Conservation (phyloP, 2,888 invertebrate genomes). For the Lucinisca nassula region DNA sequence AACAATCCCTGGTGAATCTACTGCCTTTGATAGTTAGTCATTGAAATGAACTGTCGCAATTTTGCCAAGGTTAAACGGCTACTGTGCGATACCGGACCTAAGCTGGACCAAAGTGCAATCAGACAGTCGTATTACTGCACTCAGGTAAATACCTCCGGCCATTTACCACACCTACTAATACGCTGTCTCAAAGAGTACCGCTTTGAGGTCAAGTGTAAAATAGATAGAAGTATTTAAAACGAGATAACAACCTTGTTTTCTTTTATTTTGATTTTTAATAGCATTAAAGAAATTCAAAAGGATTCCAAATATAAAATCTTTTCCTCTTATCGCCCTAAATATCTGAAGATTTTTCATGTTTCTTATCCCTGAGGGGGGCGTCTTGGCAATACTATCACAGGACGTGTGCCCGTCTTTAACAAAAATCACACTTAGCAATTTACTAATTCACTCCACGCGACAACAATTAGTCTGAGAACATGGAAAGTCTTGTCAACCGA, state of each 20-base stretch:
- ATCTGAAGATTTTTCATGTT: not conserved
- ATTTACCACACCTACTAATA: constrained; percentile 43
- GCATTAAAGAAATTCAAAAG: not conserved
- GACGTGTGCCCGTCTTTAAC: not conserved
- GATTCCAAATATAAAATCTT: not conserved
- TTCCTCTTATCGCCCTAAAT: not conserved
- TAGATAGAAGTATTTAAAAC: constrained; percentile 48
- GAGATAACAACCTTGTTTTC: constrained; percentile 50
- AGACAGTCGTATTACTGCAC: constrained; percentile 67
- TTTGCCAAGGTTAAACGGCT: constrained; percentile 4
- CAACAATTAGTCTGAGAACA: not conserved
- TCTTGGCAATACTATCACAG: not conserved
- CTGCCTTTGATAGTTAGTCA: too few species aligned
- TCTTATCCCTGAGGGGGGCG: not conserved
- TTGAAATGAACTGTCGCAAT: not conserved
- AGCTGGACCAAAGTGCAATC: constrained; percentile 63
- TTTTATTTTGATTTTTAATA: constrained; percentile 51
- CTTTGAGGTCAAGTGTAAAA: constrained; percentile 52
- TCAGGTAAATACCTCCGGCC: constrained; percentile 65
- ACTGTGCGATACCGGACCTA: constrained; percentile 9
- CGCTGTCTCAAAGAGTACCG: constrained; percentile 56
- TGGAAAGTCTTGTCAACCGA: too few species aligned
- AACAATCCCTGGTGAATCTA: too few species aligned
- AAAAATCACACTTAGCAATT: not conserved
- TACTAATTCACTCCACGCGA: not conserved